Conservation (phyloP, 2,888 invertebrate genomes). For the Melanchra persicariae region DNA sequence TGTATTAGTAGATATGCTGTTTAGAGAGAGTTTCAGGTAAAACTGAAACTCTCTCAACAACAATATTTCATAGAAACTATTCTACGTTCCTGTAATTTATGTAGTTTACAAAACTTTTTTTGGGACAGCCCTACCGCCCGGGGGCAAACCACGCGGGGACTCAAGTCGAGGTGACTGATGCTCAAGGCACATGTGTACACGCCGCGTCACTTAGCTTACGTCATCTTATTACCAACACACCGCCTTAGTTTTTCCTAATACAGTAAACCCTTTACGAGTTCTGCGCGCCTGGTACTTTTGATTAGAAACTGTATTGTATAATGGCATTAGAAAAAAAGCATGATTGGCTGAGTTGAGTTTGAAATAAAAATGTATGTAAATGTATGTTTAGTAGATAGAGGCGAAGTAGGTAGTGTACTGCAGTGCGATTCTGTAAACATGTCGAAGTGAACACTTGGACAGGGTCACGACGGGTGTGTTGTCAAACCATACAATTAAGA, state of each 20-base stretch:
- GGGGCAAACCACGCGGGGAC: slow-evolving; percentile 61
- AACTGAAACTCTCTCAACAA: too few relatives aligned
- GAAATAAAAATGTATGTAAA: too few relatives aligned
- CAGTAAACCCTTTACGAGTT: slow-evolving; percentile 43
- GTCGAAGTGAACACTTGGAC: too few relatives aligned
- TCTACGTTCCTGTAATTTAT: neutral
- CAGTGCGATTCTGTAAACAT: too few relatives aligned
- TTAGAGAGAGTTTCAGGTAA: too few relatives aligned
- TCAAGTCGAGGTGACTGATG: slow-evolving; percentile 70
- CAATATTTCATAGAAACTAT: neutral
- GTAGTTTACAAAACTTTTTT: neutral
- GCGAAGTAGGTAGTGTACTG: too few relatives aligned
- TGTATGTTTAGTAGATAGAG: too few relatives aligned
- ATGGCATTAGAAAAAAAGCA: slow-evolving; percentile 41
- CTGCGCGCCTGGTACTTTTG: slow-evolving; percentile 61
- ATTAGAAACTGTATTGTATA: slow-evolving; percentile 62
- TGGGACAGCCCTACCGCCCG: slow-evolving; percentile 53
- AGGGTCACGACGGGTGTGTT: too few relatives aligned
- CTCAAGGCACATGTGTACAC: slow-evolving; percentile 69
- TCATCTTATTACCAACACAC: slow-evolving; percentile 58
- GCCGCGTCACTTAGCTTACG: slow-evolving; percentile 66
- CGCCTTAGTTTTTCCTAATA: slow-evolving; percentile 64
- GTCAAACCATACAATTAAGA: too few relatives aligned
- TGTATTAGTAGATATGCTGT: too few relatives aligned
- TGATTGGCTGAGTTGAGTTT: neutral